These are phyloP conservation scores for Stomorhina lunata DNA, from an alignment of 2,888 invertebrate species.

Conservation along the genomic window DNA sequence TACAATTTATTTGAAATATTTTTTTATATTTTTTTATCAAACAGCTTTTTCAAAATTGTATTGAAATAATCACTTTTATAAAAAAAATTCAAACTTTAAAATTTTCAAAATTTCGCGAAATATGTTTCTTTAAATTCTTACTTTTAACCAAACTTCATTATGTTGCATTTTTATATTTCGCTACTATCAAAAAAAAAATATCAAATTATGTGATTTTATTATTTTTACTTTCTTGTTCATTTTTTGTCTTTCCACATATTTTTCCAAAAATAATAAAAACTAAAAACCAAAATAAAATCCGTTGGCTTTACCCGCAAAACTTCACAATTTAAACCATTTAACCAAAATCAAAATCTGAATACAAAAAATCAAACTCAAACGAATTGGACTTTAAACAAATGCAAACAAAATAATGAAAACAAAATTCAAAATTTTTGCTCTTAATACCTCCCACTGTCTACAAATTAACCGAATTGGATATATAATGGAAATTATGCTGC, in stretches of 20 bases:
- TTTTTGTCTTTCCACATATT: constrained; percentile 57
- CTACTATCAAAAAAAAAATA: constrained; percentile 21
- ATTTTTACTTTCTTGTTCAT: constrained; percentile 56
- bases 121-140: background rate
- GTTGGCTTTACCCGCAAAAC: constrained; percentile 64
- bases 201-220: constrained; percentile 25
- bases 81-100: too few species aligned
- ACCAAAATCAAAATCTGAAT: constrained; percentile 36
- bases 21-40: too few species aligned
- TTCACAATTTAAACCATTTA: constrained; percentile 52
- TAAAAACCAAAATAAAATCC: constrained; percentile 47
- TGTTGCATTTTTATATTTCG: background rate
- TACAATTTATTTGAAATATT: too few species aligned
- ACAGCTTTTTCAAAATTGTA: too few species aligned
- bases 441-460: constrained; percentile 7
- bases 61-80: too few species aligned
- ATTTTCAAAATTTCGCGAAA: background rate
- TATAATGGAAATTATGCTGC: constrained; percentile 46
- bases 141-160: background rate
- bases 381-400: constrained; percentile 67
- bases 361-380: constrained; percentile 50
- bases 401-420: constrained; percentile 8
- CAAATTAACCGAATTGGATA: constrained; percentile 38
- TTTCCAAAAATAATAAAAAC: too few species aligned
- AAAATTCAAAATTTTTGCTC: constrained; percentile 55